phyloP scores from a whole-genome alignment of 2,113 vertebrate species.

The Paratilapia polleni region DNA sequence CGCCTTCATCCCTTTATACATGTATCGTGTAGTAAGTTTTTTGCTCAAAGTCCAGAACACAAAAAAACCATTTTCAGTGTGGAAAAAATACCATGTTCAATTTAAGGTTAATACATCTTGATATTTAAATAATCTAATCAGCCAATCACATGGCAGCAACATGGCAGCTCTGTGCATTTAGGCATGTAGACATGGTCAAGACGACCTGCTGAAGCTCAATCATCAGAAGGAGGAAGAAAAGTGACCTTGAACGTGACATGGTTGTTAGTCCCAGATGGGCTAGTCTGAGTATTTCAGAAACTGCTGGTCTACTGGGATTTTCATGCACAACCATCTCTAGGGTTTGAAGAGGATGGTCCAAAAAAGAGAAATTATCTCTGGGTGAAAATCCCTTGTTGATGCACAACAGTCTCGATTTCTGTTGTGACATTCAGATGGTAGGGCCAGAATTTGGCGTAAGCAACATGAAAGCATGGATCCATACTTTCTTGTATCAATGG shows the following conservation, averaged over 20 bases:
- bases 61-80: not conserved
- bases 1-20: not conserved
- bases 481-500: not conserved
- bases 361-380: not conserved
- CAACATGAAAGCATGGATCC: not conserved
- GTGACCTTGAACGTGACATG: not conserved
- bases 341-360: not conserved
- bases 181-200: not conserved
- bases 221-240: not conserved
- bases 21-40: not conserved
- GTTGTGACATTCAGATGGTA: not conserved
- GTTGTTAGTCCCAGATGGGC: not conserved
- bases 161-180: not conserved
- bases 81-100: not conserved
- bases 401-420: not conserved
- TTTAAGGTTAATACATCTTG: not conserved
- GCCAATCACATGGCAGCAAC: not conserved
- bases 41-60: not conserved
- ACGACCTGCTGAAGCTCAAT: not conserved
- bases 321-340: not conserved
- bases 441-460: not conserved
- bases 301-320: not conserved
- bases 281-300: too few species aligned
- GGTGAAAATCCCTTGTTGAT: not conserved
- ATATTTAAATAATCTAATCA: constrained; percentile 17